phyloP scores from a whole-genome alignment of 1,140 invertebrate genomes.

The Cyclargus thomasi region DNA sequence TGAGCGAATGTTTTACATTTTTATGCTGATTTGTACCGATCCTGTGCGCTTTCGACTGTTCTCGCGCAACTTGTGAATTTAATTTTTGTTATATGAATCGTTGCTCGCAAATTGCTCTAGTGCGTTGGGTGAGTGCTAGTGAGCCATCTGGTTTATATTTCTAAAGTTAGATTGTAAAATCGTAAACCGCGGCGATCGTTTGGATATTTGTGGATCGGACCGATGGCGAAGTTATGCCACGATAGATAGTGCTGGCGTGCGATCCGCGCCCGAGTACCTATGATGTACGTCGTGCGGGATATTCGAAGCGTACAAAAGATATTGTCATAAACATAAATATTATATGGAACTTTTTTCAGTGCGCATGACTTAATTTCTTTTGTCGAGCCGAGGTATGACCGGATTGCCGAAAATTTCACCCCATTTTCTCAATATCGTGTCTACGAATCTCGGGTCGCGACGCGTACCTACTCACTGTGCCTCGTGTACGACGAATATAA shows the following conservation, averaged over 20 bases:
- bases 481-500: neutral
- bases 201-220: slow-evolving; percentile 48
- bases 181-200: slow-evolving; percentile 66
- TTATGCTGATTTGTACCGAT: neutral
- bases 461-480: neutral
- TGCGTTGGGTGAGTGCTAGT: slow-evolving; percentile 61
- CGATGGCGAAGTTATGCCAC: slow-evolving; percentile 17
- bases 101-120: slow-evolving; percentile 14
- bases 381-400: slow-evolving; percentile 20
- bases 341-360: slow-evolving; percentile 37
- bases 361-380: slow-evolving; percentile 55
- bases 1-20: slow-evolving; percentile 28
- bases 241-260: slow-evolving; percentile 12
- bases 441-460: neutral
- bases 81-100: slow-evolving; percentile 12
- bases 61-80: neutral
- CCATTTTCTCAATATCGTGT: slow-evolving; percentile 8
- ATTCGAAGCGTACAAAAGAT: neutral
- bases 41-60: neutral
- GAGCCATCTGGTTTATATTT: slow-evolving; percentile 72
- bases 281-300: neutral
- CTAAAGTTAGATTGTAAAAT: slow-evolving; percentile 74
- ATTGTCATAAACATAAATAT: slow-evolving; percentile 5
- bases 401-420: slow-evolving; percentile 29
- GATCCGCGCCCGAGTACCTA: neutral